phyloP scores from a whole-genome alignment of 2,888 invertebrate genomes.

The Cinara cedri region DNA sequence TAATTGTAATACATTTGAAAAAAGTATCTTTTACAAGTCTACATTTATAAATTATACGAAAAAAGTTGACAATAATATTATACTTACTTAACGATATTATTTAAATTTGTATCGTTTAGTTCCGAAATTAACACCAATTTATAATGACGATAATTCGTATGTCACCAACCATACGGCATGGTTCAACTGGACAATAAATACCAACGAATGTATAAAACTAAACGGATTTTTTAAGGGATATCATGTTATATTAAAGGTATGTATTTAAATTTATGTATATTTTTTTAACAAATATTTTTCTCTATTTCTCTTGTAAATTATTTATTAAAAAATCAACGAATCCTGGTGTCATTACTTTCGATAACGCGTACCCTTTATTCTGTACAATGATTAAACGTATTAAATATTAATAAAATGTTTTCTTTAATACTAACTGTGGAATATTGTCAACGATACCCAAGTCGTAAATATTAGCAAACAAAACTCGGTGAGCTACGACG shows the following conservation, averaged over 20 bases:
- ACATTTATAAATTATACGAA: neutral
- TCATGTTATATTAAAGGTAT: neutral
- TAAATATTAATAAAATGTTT: neutral
- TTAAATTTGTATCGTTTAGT: neutral
- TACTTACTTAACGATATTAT: neutral
- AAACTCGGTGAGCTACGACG: neutral
- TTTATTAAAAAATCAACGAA: no score
- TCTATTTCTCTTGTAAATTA: no score
- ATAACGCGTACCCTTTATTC: no score
- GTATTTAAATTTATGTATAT: no score
- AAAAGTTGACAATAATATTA: neutral
- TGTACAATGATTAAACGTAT: no score
- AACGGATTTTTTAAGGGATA: conserved; percentile 21
- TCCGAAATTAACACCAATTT: neutral
- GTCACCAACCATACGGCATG: conserved; percentile 13
- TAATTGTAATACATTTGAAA: no score
- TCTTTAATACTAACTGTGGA: neutral
- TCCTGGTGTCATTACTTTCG: no score
- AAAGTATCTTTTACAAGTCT: neutral
- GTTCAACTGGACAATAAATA: conserved; percentile 6
- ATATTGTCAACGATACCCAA: neutral
- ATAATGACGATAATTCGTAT: neutral
- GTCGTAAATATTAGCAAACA: neutral
- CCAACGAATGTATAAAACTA: neutral
- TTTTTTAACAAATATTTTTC: no score